These are phyloP conservation scores for Liposcelis brunnea DNA, from an alignment of 2,888 invertebrate species.

Conservation along the genomic window DNA sequence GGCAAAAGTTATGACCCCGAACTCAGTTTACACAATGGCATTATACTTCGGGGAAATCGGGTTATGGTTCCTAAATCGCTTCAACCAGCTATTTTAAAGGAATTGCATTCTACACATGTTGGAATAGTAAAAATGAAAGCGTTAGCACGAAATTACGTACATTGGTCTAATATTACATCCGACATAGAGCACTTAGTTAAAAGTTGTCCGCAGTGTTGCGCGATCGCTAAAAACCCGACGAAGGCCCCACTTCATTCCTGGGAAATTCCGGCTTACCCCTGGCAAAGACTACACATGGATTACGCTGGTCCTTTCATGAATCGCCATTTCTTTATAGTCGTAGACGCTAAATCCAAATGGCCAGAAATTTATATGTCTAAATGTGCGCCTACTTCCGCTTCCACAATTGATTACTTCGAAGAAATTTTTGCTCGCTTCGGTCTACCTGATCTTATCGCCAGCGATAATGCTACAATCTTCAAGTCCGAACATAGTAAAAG, in stretches of 20 bases:
- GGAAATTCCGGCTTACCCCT: not conserved
- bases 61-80: conserved; percentile 15
- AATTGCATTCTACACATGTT: conserved; percentile 18
- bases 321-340: conserved; percentile 11
- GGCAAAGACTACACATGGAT: conserved; percentile 6
- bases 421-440: conserved; percentile 9
- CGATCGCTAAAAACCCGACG: conserved; percentile 11
- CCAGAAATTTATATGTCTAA: conserved; percentile 9
- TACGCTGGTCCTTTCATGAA: conserved; percentile 11
- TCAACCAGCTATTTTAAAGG: conserved; percentile 13
- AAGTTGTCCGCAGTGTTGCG: conserved; percentile 3
- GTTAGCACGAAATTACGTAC: conserved; percentile 16
- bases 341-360: conserved; percentile 15
- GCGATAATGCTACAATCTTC: conserved; percentile 3
- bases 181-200: conserved; percentile 15
- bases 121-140: conserved; percentile 20
- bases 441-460: not conserved
- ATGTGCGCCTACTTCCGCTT: not conserved
- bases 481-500: no score
- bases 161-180: conserved; percentile 18
- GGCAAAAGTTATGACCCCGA: conserved; percentile 4
- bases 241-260: not conserved
- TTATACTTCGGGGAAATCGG: conserved; percentile 13
- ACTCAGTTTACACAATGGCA: conserved; percentile 13
- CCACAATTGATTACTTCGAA: conserved; percentile 1